Evolutionary conservation across 2,888 invertebrate genomes (phyloP), one percentile per base, ranked within the genome.

Genomic region (Drosophila nr. medialis): DNA sequence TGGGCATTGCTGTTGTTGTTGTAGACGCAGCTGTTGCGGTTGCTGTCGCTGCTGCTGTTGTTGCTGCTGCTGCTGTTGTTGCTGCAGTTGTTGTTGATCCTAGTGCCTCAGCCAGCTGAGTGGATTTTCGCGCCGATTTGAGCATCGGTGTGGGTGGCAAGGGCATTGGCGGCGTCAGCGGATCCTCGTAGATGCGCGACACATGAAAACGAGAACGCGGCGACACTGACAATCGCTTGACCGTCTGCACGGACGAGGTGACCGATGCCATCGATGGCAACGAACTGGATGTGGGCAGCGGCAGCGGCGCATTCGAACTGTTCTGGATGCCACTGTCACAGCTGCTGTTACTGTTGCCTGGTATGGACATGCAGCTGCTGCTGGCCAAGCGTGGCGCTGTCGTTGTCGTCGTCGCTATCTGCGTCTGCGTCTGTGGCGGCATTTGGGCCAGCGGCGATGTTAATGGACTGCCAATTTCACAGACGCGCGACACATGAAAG

Each of bases 401-500:
- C 38, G 86, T 5, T 13, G 71, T 54, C 24, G 80, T 70, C 34
- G 87, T 8, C 8, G 24, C 15, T 18, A 18, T 38, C 38, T 13
- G 18, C 18, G 72, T 59, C n/a, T 77, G 76, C 81, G 90, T 55
- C 67, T 83, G 83, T 30, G 85, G 83, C 32, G 89, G 81, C 73
- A 80, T 56, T 63, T 83, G 81, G 50, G 89, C 90, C 69, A 89
- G 75, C 53, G 92, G 92, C 53, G 92, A 92, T 50, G 90, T 91
- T 32, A 91, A 64, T 24, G 92, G 91, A 71, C 91, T 91, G 62
- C 54, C 53, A 29, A 86, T 89, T 85, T 93, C 93, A 30, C 75
- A 61, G 8, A 93, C 93, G 32, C 93, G 92, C 71, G 92, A 93
- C 50, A 93, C 93, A 75, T 93, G 93, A 86, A 93, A 93, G 60